Evolutionary conservation across 2,888 invertebrate species (phyloP), one percentile per base, ranked within the genome.

Genomic region (Ommatoiulus sabulosus): DNA sequence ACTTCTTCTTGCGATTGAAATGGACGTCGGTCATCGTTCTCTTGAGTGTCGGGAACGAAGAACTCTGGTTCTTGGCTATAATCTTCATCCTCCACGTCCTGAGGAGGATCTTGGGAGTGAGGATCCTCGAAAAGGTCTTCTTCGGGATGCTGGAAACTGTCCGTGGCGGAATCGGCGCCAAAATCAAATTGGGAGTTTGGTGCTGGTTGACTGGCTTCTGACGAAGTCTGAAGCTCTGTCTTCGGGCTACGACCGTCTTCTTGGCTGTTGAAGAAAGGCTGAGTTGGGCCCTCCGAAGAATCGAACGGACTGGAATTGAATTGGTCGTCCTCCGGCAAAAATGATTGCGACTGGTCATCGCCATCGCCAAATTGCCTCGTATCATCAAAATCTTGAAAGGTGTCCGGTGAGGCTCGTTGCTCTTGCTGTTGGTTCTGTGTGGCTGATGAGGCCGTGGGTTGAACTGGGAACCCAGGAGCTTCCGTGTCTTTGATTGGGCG

Each of bases 51-150:
- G n/a, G 44, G 87, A 7, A 48, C 87, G 87, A 87, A 57, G 24
- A 87, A 57, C 12, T 87, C 52, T 87, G 87, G 43, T 46, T 63
- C 87, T 48, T 86, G 46, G 86, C 46, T 86, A n/a, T 86, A 44
- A 3, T 86, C 87, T 7, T 87, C 87, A 17, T 87, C 87, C n/a
- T 87, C 87, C 8, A 87, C 87, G 10, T 57, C 87, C 35, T 87
- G 87, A 48, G 87, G 52, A 3, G 52, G 52, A 57, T 57, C 57
- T 15, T 87, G 87, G 52, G 80, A 35, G 35, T 48, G 43, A 35
- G 87, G 87, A 10, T 52, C 87, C 2, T 87, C 87, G 52, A 87
- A 87, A 15, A 87, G 43, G 15, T 87, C 87, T 57, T 87, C 52
- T 24, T 87, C 52, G 1, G 87, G 24, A 57, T 46, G 46, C 24